Evolutionary conservation across 2,113 vertebrate species (phyloP).

Genomic region (Rattus norvegicus): GRCr8 NC_086033.1:95736501-95737000

Average conservation of each 20-base stretch:
- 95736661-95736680: background rate
- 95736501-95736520: too few species aligned
- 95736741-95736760: background rate
- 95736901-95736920: too few species aligned
- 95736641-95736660: conserved; percentile 30
- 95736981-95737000: background rate
- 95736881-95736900: background rate
- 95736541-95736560: too few species aligned
- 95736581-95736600: too few species aligned
- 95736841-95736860: background rate
- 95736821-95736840: background rate
- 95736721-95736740: background rate
- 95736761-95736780: background rate
- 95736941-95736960: background rate
- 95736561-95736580: too few species aligned
- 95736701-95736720: too few species aligned
- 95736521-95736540: too few species aligned
- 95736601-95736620: too few species aligned
- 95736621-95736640: too few species aligned
- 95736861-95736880: background rate
- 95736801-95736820: background rate
- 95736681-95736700: too few species aligned
- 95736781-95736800: background rate
- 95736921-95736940: background rate
- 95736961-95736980: background rate